phyloP scores from a whole-genome alignment of 2,888 invertebrate species.

The Hydrotaea cyrtoneurina region DNA sequence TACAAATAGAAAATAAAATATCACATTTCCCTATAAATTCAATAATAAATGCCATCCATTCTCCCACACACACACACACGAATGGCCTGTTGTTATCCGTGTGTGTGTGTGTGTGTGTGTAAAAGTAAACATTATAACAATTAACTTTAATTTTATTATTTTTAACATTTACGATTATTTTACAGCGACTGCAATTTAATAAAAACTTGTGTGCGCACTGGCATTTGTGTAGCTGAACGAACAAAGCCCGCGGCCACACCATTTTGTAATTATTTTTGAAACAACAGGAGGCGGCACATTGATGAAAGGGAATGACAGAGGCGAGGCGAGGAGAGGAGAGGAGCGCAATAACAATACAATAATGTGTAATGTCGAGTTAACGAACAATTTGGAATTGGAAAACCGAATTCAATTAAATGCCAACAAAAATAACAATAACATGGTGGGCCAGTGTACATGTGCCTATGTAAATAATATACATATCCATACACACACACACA shows the following conservation, averaged over 20 bases:
- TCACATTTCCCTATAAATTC: no score
- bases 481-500: conserved; percentile 27
- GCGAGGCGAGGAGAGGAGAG: neutral
- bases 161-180: conserved; percentile 39
- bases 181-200: conserved; percentile 27
- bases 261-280: conserved; percentile 63
- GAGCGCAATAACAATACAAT: conserved; percentile 10
- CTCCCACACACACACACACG: neutral
- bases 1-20: no score
- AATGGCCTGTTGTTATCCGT: neutral
- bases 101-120: neutral
- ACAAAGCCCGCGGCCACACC: conserved; percentile 56
- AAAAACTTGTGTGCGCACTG: conserved; percentile 10
- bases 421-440: conserved; percentile 64
- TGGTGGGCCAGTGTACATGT: neutral
- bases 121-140: conserved; percentile 39
- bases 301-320: neutral
- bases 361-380: conserved; percentile 30
- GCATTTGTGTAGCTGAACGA: neutral
- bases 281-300: conserved; percentile 23
- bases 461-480: neutral
- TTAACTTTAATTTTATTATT: conserved; percentile 36
- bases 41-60: conserved; percentile 20
- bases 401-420: conserved; percentile 65
- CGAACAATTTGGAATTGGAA: conserved; percentile 47